A percentile compares a stretch with the other conserved stretches of the same genome.
Conservation (phyloP, 1,140 invertebrate genomes). For the Drosophila burlai region DNA sequence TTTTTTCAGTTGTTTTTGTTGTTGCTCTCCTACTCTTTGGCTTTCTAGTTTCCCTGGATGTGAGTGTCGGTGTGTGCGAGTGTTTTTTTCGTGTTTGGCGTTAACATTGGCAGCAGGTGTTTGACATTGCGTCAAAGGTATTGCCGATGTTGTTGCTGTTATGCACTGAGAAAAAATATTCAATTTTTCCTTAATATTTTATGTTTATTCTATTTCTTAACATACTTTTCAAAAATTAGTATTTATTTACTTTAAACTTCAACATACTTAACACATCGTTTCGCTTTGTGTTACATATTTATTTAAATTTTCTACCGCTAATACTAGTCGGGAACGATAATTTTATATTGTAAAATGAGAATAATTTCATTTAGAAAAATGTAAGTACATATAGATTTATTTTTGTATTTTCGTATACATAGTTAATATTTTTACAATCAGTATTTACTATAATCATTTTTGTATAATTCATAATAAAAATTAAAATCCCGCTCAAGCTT, state of each 20-base stretch:
- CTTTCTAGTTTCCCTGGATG: slow-evolving; percentile 53
- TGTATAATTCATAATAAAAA: too few species aligned
- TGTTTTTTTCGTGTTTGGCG: slow-evolving; percentile 80
- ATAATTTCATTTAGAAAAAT: too few species aligned
- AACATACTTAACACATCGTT: too few species aligned
- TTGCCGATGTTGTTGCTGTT: slow-evolving; percentile 54
- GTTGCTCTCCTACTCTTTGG: slow-evolving; percentile 67
- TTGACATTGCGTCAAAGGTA: slow-evolving; percentile 83
- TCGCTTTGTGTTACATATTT: not conserved
- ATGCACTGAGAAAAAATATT: not conserved
- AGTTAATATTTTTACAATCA: too few species aligned
- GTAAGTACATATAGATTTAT: too few species aligned
- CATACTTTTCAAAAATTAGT: not conserved
- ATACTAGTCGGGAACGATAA: too few species aligned
- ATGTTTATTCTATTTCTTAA: too few species aligned
- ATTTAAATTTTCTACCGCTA: fast-evolving
- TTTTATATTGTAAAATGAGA: not conserved
- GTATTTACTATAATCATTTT: too few species aligned
- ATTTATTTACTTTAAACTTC: too few species aligned
- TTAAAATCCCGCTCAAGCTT: too few species aligned
- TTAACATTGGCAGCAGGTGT: slow-evolving; percentile 83
- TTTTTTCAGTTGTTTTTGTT: slow-evolving; percentile 38
- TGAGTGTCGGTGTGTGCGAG: slow-evolving; percentile 49
- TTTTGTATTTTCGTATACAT: too few species aligned
- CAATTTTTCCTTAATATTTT: too few species aligned